Evolutionary conservation across 1,140 invertebrate species (phyloP), one percentile per base, ranked within the genome.

Genomic region (Adoxophyes honmai): DNA sequence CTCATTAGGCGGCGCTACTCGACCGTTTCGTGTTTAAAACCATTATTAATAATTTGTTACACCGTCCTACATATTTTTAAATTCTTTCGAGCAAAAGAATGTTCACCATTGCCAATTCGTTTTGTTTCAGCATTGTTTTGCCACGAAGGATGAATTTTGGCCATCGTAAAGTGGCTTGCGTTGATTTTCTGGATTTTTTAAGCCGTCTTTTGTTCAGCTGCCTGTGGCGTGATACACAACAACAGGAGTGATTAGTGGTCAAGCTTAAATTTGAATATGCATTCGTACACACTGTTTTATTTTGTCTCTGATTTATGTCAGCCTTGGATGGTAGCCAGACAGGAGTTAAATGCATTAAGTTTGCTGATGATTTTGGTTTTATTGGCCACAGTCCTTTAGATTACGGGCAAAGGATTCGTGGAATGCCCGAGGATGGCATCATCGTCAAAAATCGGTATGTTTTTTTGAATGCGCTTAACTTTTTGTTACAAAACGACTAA

Each of bases 41-140:
- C 36, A 57, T 44, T 53, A 62, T 64, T 62, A 62, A 60, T 64
- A 61, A 62, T 35, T 33, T 44, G 51, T 55, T 57, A 52, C 48
- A 57, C 15, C 51, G 62, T 59, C 48, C 62, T 61, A 68, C 56
- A 57, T 68, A 48, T 48, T 48, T 21, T 33, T 48, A 18, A 48
- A 48, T 48, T 48, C 16, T 48, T 1, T 21, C 39, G 39, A 16
- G 11, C n/a, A 15, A 10, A 48, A 28, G 42, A 48, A 48, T 44
- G 42, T 28, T n/a, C n/a, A 48, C 39, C 42, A 48, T 48, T 48
- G 21, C 42, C 42, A 48, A 48, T 11, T 48, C 21, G 42, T 48
- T 48, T 48, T 48, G 42, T 48, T 48, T 48, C 42, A 48, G 42
- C 16, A 28, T 33, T 48, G 42, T 48, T 21, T 48, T 48, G 42